Conservation (phyloP, 2,797 vertebrate species). For the Saxicola maurus region DNA sequence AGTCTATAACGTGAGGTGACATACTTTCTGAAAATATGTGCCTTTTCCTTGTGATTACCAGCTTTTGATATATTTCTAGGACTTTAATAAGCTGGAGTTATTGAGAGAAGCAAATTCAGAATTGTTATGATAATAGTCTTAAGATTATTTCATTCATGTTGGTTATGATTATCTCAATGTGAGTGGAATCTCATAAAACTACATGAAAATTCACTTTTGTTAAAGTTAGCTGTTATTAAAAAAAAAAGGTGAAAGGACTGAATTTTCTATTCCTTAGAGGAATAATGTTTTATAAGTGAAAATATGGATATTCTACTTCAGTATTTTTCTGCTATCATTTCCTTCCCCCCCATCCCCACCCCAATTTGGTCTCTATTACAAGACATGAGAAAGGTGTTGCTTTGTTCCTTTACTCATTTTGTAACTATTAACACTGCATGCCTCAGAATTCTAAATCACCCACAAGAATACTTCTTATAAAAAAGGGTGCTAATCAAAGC, state of each 20-base stretch:
- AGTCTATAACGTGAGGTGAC: not conserved
- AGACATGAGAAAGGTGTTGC: not conserved
- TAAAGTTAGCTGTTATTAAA: not conserved
- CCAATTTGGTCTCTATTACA: not conserved
- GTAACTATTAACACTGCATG: not conserved
- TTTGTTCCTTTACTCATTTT: not conserved
- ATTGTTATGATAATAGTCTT: not conserved
- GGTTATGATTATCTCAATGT: not conserved
- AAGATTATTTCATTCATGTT: not conserved
- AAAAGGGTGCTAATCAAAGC: not conserved
- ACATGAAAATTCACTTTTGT: not conserved
- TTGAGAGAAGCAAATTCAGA: not conserved
- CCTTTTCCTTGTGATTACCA: not conserved
- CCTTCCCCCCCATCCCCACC: rapidly evolving
- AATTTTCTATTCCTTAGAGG: not conserved
- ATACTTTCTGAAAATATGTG: not conserved
- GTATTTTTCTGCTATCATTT: not conserved
- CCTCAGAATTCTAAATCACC: not conserved
- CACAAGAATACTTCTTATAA: not conserved
- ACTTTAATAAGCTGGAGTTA: not conserved
- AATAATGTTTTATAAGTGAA: not conserved
- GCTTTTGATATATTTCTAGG: not conserved
- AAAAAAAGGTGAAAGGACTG: not conserved
- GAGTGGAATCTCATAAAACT: not conserved
- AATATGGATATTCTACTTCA: not conserved